Evolutionary conservation across 2,888 invertebrate species (phyloP), one percentile per base, ranked within the genome.

Genomic region (Cordilura impudica): DNA sequence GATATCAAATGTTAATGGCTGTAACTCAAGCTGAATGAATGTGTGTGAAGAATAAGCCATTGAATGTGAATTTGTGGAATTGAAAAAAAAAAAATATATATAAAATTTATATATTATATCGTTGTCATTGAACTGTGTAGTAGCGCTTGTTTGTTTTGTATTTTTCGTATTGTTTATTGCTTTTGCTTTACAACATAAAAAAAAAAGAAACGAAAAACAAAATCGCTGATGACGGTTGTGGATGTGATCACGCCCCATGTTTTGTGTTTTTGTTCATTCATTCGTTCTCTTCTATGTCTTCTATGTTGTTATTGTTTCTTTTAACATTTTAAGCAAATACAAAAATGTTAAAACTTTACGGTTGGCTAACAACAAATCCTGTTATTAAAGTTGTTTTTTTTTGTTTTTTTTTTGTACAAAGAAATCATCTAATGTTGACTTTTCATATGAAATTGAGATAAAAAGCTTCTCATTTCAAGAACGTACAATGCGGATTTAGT

Each of bases 201-300:
- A 18, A 60, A 65, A 53, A 31, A 67, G 35, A 35, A 69, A 58
- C 12, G 16, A 58, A 47, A 45, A 35, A 39, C 35, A 51, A 29
- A 63, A 66, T 53, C 66, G 71, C 63, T 67, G 74, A 54, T 56
- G 65, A 47, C 45, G 63, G 49, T 18, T 43, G 66, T 60, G 43
- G 58, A 45, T 73, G 53, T 70, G 61, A 79, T 79, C 79, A 79
- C 79, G 75, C 79, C 79, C 78, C 75, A 79, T 72, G 56, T 72
- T 75, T 54, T 63, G 26, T 54, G 58, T 75, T 71, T 73, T 51
- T 71, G 49, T 75, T 71, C 67, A 51, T 51, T 63, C 21, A 51
- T 73, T 54, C 23, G 39, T 79, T 78, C 63, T 67, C 63, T 71
- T 74, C 53, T 72, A 43, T 65, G 10, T 35, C 73, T 47, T 78